These are phyloP conservation scores for Thamnaconus septentrionalis DNA, from an alignment of 2,113 vertebrate species.

Conservation along the genomic window DNA sequence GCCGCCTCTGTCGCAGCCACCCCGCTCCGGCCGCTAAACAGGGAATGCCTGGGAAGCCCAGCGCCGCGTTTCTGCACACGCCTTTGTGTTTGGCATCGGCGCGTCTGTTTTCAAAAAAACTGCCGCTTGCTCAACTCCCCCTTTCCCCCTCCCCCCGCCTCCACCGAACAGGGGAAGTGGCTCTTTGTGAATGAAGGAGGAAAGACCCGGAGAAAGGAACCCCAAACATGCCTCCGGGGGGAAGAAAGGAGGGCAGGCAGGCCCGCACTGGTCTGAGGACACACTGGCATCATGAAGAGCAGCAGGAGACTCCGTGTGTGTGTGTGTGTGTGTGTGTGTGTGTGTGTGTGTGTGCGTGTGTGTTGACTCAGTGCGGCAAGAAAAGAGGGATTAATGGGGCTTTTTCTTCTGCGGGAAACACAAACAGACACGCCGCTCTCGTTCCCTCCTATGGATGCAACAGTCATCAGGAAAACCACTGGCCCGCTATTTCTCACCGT, in stretches of 20 bases:
- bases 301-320: too few relatives aligned
- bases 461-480: too few relatives aligned
- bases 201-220: slow-evolving; percentile 27
- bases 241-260: slow-evolving; percentile 25
- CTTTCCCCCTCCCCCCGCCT: too few relatives aligned
- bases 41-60: slow-evolving; percentile 9
- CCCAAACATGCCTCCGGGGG: slow-evolving; percentile 26
- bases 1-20: slow-evolving; percentile 45
- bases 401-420: slow-evolving; percentile 9
- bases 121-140: not conserved
- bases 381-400: slow-evolving; percentile 48
- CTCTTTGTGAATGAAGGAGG: slow-evolving; percentile 29
- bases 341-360: too few relatives aligned
- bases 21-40: slow-evolving; percentile 1
- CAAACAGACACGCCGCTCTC: not conserved
- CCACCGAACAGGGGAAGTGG: slow-evolving; percentile 13
- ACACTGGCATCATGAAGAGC: too few relatives aligned
- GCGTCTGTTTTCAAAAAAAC: not conserved
- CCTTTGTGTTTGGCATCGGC: not conserved
- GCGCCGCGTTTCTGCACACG: slow-evolving; percentile 1
- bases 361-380: slow-evolving; percentile 6
- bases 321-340: too few relatives aligned
- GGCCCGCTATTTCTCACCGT: slow-evolving; percentile 8
- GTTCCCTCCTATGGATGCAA: too few relatives aligned
- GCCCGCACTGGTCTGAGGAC: slow-evolving; percentile 27